Evolutionary conservation across 2,113 vertebrate species (phyloP).

Genomic region (Malurus cyaneus): DNA sequence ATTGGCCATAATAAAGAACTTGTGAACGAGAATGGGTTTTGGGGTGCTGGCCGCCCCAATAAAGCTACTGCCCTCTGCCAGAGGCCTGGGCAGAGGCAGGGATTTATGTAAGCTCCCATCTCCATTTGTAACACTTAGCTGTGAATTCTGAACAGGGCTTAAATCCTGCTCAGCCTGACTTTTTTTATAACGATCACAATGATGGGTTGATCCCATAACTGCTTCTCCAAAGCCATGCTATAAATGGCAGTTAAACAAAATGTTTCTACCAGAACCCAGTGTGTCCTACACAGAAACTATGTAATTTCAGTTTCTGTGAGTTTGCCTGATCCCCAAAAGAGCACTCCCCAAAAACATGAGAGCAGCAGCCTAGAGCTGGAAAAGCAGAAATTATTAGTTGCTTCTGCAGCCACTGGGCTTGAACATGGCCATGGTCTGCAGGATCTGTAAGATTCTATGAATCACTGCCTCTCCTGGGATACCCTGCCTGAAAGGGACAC

Average conservation of each 20-base stretch:
- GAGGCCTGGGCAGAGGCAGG: too few species aligned
- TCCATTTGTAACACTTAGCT: neutral
- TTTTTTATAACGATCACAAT: neutral
- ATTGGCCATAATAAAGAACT: too few species aligned
- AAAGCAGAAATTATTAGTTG: neutral
- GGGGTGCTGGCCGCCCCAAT: too few species aligned
- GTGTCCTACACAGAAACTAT: neutral
- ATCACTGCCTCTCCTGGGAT: neutral
- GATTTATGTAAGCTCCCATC: too few species aligned
- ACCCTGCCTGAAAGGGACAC: neutral
- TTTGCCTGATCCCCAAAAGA: neutral
- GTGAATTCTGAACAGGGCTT: neutral
- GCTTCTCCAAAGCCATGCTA: neutral
- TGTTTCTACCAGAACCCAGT: neutral
- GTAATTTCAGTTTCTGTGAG: neutral
- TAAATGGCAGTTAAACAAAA: neutral
- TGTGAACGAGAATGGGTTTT: too few species aligned
- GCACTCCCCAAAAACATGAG: neutral
- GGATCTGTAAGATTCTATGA: neutral
- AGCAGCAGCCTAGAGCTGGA: neutral
- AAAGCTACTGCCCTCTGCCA: too few species aligned
- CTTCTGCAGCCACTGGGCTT: neutral
- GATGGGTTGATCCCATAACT: neutral
- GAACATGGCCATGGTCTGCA: neutral
- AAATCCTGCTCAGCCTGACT: neutral